A percentile compares a stretch with the other conserved stretches of the same genome.
Evolutionary conservation across 2,797 vertebrate species (phyloP).

Genomic region (Monodelphis domestica): DNA sequence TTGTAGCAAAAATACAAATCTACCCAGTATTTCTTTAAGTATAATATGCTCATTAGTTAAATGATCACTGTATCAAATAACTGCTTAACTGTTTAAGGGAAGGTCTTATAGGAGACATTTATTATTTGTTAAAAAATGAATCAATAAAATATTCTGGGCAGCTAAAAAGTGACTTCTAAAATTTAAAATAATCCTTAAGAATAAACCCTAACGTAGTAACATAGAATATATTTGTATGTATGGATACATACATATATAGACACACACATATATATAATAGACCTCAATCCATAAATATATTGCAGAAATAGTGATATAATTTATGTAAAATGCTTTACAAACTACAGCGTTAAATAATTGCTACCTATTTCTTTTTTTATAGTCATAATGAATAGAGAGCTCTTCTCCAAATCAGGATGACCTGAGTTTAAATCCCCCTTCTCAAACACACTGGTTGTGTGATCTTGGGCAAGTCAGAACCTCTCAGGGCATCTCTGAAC

Average conservation of each 20-base stretch:
- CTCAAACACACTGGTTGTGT: not conserved
- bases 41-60: not conserved
- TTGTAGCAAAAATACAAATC: not conserved
- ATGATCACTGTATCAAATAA: not conserved
- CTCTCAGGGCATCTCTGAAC: not conserved
- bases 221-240: not conserved
- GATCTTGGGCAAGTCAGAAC: not conserved
- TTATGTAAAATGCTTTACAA: not conserved
- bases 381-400: not conserved
- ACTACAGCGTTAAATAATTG: not conserved
- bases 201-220: not conserved
- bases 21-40: not conserved
- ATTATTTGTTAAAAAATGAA: not conserved
- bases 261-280: not conserved
- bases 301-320: not conserved
- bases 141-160: not conserved
- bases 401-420: not conserved
- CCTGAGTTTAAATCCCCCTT: not conserved
- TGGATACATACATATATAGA: no score
- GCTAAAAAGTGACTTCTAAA: not conserved
- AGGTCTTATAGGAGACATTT: not conserved
- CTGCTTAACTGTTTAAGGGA: not conserved
- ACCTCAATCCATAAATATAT: not conserved
- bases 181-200: not conserved
- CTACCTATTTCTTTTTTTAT: not conserved